Evolutionary conservation across 2,888 invertebrate species (phyloP), one percentile per base, ranked within the genome.

Genomic region (Eueremaeus valkanovi): DNA sequence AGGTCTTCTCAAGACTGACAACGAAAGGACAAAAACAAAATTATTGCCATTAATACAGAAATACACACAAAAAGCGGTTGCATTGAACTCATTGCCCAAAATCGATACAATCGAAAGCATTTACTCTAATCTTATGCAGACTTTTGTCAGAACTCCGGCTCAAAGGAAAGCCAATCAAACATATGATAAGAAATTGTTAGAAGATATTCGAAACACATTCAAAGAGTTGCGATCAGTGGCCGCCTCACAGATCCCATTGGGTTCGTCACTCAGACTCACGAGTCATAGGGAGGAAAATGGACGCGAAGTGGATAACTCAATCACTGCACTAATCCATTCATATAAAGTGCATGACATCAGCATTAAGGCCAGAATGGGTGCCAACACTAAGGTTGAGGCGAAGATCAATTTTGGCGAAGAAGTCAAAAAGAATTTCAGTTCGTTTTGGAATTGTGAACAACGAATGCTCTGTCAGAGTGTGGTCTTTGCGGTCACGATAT

Each of bases 211-310:
- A 49, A 31, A 36, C 16, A 75, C 75, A 21, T 75, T 73, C n/a
- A 49, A 33, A 55, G 51, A 21, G 8, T 18, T 77, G 31, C 29
- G 63, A 24, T 29, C 55, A 29, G 66, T 73, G 24, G 68, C 73
- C 27, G 75, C 77, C 5, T n/a, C 74, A 18, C 73, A 76, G 24
- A 31, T 70, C n/a, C 75, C 75, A 27, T 55, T 77, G 24, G 77
- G 77, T 5, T 42, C 51, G 24, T 31, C 58, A 9, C n/a, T 72
- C n/a, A 72, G 33, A n/a, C 33, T 49, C 8, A 73, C 33, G 3
- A 66, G 51, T 42, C 42, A 73, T 42, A 45, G n/a, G 6, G 63
- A 61, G 8, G 45, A 21, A 9, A 24, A 40, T 18, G 70, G 70
- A 21, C 70, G 27, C 1, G 18, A 24, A 45, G 24, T 40, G 11